Evolutionary conservation across 92 coral and sea anemone species (phyloP), one percentile per base, ranked within the genome.

Genomic region (Paramuricea clavata): DNA sequence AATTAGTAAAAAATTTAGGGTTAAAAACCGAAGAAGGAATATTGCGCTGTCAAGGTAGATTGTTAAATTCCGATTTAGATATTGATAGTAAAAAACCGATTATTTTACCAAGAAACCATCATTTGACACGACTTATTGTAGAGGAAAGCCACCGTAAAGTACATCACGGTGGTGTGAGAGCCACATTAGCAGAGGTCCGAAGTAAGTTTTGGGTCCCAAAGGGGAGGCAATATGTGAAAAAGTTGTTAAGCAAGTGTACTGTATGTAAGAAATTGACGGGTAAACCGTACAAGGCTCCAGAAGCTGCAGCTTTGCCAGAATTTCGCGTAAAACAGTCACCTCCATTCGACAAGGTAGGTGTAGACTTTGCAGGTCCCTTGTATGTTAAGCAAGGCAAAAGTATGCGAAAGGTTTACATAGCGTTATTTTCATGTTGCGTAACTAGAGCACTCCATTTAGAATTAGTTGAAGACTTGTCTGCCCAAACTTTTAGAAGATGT

Each of bases 41-140:
- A 52, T 74, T 74, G 30, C 57, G 74, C 19, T 74, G 73, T 26
- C 28, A 11, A 13, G 86, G 88, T 8, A 75, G 83, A 65, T 32
- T 73, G 9, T 49, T 49, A 1, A 52, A 73, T 49, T 82, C 86
- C 27, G 86, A 82, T 49, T 21, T 82, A 32, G 86, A 67, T 16
- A 12, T 65, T 15, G 86, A 65, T 11, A 60, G 77, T 5, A 22
- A 47, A 39, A 82, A 76, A 36, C 86, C 86, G 32, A 31, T 80
- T 7, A 60, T 80, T 54, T 23, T 80, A 16, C 85, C 85, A 0
- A 80, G 49, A 61, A 12, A 81, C 27, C 35, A 64, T 43, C 52
- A 30, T 0, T 62, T 61, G 31, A 81, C 86, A 16, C 22, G 15
- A 26, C 31, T 74, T 19, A 47, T 74, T 74, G 21, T 74, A 3